Evolutionary conservation across 2,797 vertebrate genomes (phyloP), one percentile per base, ranked within the genome.

Genomic region (Fistularia commersonii): DNA sequence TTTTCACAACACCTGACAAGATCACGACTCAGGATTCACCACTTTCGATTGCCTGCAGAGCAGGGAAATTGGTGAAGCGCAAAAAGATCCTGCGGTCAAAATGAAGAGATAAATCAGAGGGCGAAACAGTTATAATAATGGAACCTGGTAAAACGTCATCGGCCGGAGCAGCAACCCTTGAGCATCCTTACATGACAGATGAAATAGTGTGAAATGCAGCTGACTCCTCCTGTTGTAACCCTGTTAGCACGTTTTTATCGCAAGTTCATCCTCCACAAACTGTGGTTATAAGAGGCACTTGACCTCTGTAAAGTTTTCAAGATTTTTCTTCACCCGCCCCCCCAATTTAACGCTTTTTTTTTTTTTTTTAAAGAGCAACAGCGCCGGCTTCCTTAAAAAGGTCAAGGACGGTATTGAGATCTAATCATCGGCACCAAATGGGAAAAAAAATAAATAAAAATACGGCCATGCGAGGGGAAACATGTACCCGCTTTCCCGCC

Each of bases 61-160:
- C 62, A 43, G 53, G 57, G 64, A 67, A 82, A 85, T 81, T 81
- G 80, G 74, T 40, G 63, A 60, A 48, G 70, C 42, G 32, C 23
- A 46, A 42, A 38, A 32, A 9, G 59, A 63, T 63, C 60, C 73
- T 61, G 33, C 45, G 61, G 63, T 79, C 48, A 72, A 74, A 86
- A 77, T 82, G 74, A 88, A 82, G 72, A 83, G 70, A 88, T 88
- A 89, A 86, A 87, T 86, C 79, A 79, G 60, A 65, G 46, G 36
- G 65, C 61, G 82, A 86, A 90, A 82, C 72, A 41, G 74, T 72
- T 71, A 48, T 82, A 64, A 79, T 85, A 84, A 87, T 87, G 76
- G 81, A 77, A 76, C 80, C 72, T 56, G 81, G 73, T 79, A 81
- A 78, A 80, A 88, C 70, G 69, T 82, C 77, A 79, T 69, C 11